Conservation (phyloP, 37 sponge, comb jelly and placozoan genomes). For the Aplysina aerophoba region DNA sequence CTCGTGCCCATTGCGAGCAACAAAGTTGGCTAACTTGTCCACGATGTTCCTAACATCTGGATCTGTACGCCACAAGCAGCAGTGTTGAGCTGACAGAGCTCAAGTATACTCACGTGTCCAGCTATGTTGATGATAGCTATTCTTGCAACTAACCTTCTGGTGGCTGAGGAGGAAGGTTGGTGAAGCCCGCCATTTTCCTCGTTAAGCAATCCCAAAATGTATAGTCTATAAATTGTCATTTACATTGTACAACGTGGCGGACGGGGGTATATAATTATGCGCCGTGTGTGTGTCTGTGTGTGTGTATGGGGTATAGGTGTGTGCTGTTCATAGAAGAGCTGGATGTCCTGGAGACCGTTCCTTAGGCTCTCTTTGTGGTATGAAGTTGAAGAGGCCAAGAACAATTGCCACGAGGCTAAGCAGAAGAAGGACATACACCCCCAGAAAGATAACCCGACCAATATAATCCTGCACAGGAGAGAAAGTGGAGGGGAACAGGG, state of each 20-base stretch:
- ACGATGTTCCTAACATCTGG: constrained; percentile 83
- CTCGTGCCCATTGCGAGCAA: constrained; percentile 96
- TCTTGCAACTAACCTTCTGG: constrained; percentile 4
- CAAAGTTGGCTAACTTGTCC: constrained; percentile 97
- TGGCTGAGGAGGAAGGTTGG: constrained; percentile 11
- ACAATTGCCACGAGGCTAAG: background rate
- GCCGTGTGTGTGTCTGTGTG: background rate
- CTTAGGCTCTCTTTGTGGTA: constrained; percentile 1
- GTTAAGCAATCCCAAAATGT: background rate
- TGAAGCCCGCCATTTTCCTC: constrained; percentile 8
- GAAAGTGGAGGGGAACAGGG: background rate
- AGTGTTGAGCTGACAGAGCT: background rate
- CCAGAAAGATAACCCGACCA: background rate
- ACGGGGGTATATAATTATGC: background rate
- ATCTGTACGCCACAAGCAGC: constrained; percentile 37
- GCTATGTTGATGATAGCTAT: background rate
- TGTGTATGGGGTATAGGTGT: background rate
- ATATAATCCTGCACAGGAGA: constrained; percentile 17
- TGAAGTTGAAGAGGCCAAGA: constrained; percentile 17
- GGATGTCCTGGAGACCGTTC: background rate
- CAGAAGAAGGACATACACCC: background rate
- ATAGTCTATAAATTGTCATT: too few relatives aligned
- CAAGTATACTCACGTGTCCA: too few relatives aligned
- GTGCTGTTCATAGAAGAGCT: constrained; percentile 8
- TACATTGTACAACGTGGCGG: too few relatives aligned